These are phyloP conservation scores for Myotis davidii DNA, from an alignment of 2,113 vertebrate genomes.

Conservation along the genomic window DNA sequence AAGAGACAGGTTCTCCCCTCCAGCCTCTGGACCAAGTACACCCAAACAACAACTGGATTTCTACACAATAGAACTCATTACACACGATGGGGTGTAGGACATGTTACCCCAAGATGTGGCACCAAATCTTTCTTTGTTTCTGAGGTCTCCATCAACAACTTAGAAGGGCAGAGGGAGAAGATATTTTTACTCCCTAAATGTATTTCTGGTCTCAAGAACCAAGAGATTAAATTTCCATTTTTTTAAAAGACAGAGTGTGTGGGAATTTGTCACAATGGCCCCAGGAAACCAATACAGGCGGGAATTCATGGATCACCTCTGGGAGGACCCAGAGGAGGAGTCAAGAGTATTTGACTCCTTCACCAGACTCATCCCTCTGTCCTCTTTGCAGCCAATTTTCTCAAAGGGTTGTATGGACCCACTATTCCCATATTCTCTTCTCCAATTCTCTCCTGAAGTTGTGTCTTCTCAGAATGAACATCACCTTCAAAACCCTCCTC, in stretches of 20 bases:
- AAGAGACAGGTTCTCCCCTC: neutral
- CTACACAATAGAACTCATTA: no score
- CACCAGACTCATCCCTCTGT: neutral
- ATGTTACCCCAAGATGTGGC: neutral
- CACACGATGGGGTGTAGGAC: neutral
- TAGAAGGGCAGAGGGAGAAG: no score
- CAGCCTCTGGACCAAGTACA: rapidly evolving
- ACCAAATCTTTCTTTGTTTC: neutral
- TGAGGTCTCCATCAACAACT: neutral
- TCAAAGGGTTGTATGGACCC: neutral
- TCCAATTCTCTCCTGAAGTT: no score
- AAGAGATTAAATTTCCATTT: neutral
- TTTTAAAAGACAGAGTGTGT: neutral
- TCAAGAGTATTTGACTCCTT: neutral
- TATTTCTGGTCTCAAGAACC: neutral
- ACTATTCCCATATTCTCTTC: rapidly evolving
- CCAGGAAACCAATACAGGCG: neutral
- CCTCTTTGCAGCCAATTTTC: neutral
- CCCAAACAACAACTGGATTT: neutral
- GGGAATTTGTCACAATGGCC: neutral
- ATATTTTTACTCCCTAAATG: rapidly evolving
- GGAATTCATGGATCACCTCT: neutral
- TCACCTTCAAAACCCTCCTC: neutral
- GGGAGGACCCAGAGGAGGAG: no score
- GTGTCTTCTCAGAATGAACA: neutral